Evolutionary conservation across 2,113 vertebrate genomes (phyloP).

Genomic region (Platichthys flesus): DNA sequence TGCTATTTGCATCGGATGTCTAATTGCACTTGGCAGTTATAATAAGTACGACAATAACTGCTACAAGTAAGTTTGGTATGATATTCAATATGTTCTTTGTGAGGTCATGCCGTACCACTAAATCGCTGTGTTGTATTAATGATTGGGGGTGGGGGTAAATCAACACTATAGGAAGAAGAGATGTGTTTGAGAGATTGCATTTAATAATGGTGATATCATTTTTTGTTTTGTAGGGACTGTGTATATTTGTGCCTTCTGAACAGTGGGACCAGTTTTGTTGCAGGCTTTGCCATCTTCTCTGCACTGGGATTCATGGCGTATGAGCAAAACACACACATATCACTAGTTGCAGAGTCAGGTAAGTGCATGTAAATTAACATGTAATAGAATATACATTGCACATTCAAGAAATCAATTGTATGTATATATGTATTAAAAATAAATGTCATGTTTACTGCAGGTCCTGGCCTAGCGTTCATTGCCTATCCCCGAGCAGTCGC

Average conservation of each 20-base stretch:
- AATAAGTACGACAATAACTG: slow-evolving; percentile 87
- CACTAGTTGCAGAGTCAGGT: slow-evolving; percentile 92
- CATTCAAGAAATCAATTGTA: no score
- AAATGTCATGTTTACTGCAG: slow-evolving; percentile 46
- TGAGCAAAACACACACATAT: slow-evolving; percentile 87
- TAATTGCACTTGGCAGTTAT: slow-evolving; percentile 84
- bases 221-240: slow-evolving; percentile 85
- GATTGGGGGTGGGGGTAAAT: neutral
- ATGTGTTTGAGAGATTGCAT: neutral
- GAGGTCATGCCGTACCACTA: neutral
- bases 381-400: no score
- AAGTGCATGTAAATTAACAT: neutral
- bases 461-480: slow-evolving; percentile 85
- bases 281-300: slow-evolving; percentile 96
- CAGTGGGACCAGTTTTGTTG: slow-evolving; percentile 92
- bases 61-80: slow-evolving; percentile 81
- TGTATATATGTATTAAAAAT: no score
- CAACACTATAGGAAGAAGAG: neutral
- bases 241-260: slow-evolving; percentile 92
- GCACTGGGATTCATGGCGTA: slow-evolving; percentile 91
- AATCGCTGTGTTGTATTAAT: neutral
- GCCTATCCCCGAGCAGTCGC: slow-evolving; percentile 84
- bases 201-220: neutral
- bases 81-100: neutral
- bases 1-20: slow-evolving; percentile 83